Percentiles rank a stretch among this genome's conserved stretches.
Evolutionary conservation across 2,888 invertebrate genomes (phyloP).

Genomic region (Andrena haemorrhoa): DNA sequence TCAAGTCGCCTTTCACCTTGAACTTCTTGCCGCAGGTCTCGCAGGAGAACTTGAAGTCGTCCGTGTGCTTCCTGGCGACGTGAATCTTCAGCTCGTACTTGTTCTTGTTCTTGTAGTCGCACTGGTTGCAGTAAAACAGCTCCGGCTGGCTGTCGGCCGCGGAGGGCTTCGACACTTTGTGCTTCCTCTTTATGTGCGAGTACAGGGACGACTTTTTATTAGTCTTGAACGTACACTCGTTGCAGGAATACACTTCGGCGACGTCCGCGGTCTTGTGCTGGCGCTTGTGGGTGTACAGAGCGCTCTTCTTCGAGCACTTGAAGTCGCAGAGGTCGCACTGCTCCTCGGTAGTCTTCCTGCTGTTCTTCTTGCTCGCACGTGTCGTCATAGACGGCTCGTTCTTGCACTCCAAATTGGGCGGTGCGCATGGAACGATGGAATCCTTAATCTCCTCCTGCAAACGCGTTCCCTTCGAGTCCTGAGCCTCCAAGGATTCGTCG

Average conservation of each 20-base stretch:
- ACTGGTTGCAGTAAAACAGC: slow-evolving; percentile 69
- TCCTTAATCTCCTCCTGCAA: neutral
- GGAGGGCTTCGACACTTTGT: slow-evolving; percentile 64
- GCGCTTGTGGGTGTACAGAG: slow-evolving; percentile 79
- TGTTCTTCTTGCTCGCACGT: slow-evolving; percentile 67
- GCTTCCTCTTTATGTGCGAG: slow-evolving; percentile 81
- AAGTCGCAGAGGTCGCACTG: slow-evolving; percentile 80
- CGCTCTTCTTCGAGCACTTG: slow-evolving; percentile 77
- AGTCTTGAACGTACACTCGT: slow-evolving; percentile 80
- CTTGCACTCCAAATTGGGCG: slow-evolving; percentile 68
- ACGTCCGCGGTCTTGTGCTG: slow-evolving; percentile 69
- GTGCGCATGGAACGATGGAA: slow-evolving; percentile 48
- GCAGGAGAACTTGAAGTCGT: slow-evolving; percentile 78
- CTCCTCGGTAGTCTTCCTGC: slow-evolving; percentile 43
- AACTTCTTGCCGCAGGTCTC: slow-evolving; percentile 79
- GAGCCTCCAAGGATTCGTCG: slow-evolving; percentile 17
- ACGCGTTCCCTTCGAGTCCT: neutral
- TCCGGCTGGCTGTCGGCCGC: slow-evolving; percentile 59
- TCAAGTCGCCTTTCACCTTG: slow-evolving; percentile 80
- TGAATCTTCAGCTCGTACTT: slow-evolving; percentile 80
- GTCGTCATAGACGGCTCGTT: slow-evolving; percentile 63
- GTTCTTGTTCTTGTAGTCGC: slow-evolving; percentile 77
- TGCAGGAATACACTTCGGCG: slow-evolving; percentile 74
- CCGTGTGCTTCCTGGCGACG: slow-evolving; percentile 77
- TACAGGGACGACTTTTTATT: slow-evolving; percentile 79